These are phyloP conservation scores for Barypeithes pellucidus DNA, from an alignment of 2,888 invertebrate species.

Conservation along the genomic window DNA sequence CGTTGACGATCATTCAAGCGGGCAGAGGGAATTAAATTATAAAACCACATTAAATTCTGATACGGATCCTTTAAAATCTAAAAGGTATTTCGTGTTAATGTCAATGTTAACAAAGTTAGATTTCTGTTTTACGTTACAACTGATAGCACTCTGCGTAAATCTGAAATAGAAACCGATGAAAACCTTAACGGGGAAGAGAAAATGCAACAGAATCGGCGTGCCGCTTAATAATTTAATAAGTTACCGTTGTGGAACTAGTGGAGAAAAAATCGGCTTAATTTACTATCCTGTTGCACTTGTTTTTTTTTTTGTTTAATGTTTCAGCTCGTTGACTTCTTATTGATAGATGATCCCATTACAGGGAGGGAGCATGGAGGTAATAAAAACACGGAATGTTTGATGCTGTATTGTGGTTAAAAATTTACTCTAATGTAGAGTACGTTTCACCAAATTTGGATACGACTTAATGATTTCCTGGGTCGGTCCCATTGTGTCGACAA, in stretches of 20 bases:
- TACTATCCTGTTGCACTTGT: too few species aligned
- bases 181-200: not conserved
- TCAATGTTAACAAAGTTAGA: slow-evolving; percentile 24
- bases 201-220: not conserved
- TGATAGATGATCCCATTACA: too few species aligned
- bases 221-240: not conserved
- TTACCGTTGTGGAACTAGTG: not conserved
- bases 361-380: too few species aligned
- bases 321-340: too few species aligned
- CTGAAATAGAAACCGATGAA: slow-evolving; percentile 10
- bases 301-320: not conserved
- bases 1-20: not conserved
- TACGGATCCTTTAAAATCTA: slow-evolving; percentile 19
- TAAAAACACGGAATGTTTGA: too few species aligned
- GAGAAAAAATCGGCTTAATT: not conserved
- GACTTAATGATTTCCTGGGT: too few species aligned
- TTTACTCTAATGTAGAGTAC: too few species aligned
- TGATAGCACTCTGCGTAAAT: slow-evolving; percentile 13
- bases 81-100: slow-evolving; percentile 29
- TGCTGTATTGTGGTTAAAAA: too few species aligned
- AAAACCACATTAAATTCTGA: slow-evolving; percentile 11
- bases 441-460: too few species aligned
- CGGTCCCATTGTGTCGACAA: too few species aligned
- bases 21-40: slow-evolving; percentile 6
- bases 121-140: slow-evolving; percentile 24